These are phyloP conservation scores for Noctuana brunneofusca DNA, from an alignment of 2,888 invertebrate species.

Conservation along the genomic window DNA sequence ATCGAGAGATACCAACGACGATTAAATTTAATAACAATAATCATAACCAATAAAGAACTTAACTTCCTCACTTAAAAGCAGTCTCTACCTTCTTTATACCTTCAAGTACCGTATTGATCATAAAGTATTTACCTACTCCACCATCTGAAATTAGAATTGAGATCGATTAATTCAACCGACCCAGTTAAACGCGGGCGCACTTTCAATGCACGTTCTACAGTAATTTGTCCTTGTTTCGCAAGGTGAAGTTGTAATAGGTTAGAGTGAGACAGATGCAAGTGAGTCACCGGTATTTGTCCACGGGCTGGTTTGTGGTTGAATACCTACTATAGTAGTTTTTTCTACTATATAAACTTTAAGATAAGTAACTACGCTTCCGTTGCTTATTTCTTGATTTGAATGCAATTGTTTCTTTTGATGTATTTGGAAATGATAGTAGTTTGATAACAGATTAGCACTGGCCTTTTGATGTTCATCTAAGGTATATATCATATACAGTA, in stretches of 20 bases:
- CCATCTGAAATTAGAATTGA: constrained; percentile 40
- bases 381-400: background rate
- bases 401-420: too few relatives aligned
- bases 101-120: constrained; percentile 48
- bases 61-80: background rate
- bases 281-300: constrained; percentile 29
- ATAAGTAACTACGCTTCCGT: background rate
- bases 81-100: background rate
- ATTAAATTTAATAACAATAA: background rate
- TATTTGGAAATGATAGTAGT: too few relatives aligned
- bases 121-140: constrained; percentile 37
- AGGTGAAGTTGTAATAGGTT: constrained; percentile 26
- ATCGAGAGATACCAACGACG: background rate
- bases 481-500: too few relatives aligned
- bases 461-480: too few relatives aligned
- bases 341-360: background rate
- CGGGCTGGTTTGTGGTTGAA: constrained; percentile 8
- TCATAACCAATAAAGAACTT: background rate
- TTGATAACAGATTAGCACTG: too few relatives aligned
- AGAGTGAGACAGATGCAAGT: constrained; percentile 27
- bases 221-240: constrained; percentile 32
- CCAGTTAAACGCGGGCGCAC: constrained; percentile 39
- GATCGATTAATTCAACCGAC: constrained; percentile 40
- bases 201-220: constrained; percentile 28
- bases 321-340: background rate